phyloP scores from a whole-genome alignment of 2,888 invertebrate species.

The Apodemia duryi region DNA sequence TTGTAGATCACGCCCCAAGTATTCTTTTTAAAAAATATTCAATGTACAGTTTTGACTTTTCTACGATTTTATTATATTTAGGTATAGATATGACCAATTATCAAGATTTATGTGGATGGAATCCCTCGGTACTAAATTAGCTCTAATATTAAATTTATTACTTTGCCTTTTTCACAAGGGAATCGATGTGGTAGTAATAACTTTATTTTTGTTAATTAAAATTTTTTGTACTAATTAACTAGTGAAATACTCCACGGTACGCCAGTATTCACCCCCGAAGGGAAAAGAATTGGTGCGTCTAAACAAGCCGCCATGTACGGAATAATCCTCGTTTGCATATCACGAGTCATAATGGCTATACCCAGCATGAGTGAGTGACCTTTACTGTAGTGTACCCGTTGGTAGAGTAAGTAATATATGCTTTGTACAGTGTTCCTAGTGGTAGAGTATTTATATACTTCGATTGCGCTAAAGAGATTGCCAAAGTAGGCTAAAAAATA shows the following conservation, averaged over 20 bases:
- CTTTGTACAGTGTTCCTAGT: no score
- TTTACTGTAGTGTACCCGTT: neutral
- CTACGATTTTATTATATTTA: no score
- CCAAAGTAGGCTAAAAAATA: no score
- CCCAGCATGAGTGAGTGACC: constrained; percentile 93
- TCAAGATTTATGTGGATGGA: no score
- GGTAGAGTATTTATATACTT: no score
- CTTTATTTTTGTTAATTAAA: neutral
- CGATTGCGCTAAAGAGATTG: no score
- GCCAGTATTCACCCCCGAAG: constrained; percentile 87
- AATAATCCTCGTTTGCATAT: constrained; percentile 92
- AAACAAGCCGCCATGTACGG: constrained; percentile 87
- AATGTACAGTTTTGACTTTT: no score
- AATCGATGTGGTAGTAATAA: no score
- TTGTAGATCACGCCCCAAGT: no score
- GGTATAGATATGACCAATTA: no score
- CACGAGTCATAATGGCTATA: constrained; percentile 93
- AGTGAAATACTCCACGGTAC: constrained; percentile 18
- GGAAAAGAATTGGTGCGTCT: constrained; percentile 83
- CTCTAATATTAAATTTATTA: constrained; percentile 22
- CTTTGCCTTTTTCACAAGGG: no score
- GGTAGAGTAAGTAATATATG: neutral
- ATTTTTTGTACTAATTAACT: neutral
- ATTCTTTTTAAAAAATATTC: no score
- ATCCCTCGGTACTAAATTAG: constrained; percentile 29